phyloP scores from a whole-genome alignment of 2,113 vertebrate species.

The Pygathrix nemaeus region DNA sequence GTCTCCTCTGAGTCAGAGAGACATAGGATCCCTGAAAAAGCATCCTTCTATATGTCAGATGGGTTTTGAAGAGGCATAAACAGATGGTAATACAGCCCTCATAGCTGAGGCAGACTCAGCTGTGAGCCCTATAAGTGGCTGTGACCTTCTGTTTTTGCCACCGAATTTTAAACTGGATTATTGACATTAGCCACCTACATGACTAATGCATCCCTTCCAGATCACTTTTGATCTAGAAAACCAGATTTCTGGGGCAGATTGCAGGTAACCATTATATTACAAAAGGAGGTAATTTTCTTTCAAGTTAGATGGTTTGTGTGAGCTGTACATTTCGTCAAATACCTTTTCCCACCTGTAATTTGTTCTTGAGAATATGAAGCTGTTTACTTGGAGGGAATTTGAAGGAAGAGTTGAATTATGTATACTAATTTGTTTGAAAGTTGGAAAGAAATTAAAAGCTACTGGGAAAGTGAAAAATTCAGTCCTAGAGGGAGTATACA shows the following conservation, averaged over 20 bases:
- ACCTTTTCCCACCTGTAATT: not conserved
- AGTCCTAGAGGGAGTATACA: not conserved
- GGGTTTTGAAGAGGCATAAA: not conserved
- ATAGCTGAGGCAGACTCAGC: not conserved
- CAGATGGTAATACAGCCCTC: not conserved
- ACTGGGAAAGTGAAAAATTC: not conserved
- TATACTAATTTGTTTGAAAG: not conserved
- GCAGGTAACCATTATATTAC: slow-evolving; percentile 42
- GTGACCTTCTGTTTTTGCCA: not conserved
- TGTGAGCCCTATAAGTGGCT: not conserved
- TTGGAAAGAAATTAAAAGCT: not conserved
- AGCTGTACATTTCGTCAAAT: not conserved
- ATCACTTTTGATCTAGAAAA: slow-evolving; percentile 46
- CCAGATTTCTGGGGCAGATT: slow-evolving; percentile 62
- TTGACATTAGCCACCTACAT: not conserved
- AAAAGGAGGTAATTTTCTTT: slow-evolving; percentile 11
- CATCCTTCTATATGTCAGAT: not conserved
- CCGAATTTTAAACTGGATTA: not conserved
- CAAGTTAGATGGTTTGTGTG: not conserved
- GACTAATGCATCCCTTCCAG: slow-evolving; percentile 22
- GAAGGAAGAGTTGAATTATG: slow-evolving; percentile 5
- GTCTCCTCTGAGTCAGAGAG: not conserved
- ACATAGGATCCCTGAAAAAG: not conserved
- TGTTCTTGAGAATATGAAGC: not conserved
- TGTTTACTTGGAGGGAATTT: not conserved